Percentiles rank a stretch among this genome's conserved stretches.
phyloP scores from a whole-genome alignment of 1,140 invertebrate species.

The Euglossa dilemma region DNA sequence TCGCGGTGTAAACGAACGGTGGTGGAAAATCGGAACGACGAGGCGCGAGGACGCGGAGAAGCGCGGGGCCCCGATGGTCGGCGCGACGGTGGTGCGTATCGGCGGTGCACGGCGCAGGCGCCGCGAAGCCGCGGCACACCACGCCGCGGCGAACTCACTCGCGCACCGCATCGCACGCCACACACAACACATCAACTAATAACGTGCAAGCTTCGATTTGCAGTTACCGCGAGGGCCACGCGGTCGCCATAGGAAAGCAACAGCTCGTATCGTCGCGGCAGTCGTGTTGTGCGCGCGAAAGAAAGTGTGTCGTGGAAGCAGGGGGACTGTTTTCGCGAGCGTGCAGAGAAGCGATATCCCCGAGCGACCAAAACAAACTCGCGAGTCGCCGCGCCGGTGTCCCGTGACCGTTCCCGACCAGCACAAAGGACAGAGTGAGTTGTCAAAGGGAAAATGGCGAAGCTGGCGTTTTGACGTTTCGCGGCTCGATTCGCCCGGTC shows the following conservation, averaged over 20 bases:
- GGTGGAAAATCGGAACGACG: no score
- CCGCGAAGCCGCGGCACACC: constrained; percentile 77
- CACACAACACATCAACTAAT: constrained; percentile 74
- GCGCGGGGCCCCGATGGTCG: constrained; percentile 30
- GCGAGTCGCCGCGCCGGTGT: constrained; percentile 29
- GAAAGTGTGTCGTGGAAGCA: constrained; percentile 31
- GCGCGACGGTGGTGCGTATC: constrained; percentile 43
- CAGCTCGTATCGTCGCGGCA: constrained; percentile 23
- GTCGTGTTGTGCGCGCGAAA: constrained; percentile 15
- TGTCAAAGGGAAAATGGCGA: background rate
- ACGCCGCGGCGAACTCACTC: constrained; percentile 81
- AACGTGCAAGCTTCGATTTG: constrained; percentile 57
- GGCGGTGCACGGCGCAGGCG: constrained; percentile 76
- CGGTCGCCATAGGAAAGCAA: constrained; percentile 65
- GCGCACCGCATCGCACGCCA: constrained; percentile 81
- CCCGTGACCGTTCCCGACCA: background rate
- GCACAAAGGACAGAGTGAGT: constrained; percentile 1
- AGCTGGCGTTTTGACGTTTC: background rate
- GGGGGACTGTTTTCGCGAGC: constrained; percentile 5
- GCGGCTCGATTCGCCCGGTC: constrained; percentile 7
- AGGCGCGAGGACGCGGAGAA: background rate
- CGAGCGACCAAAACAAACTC: constrained; percentile 30
- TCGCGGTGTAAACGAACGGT: no score
- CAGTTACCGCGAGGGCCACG: constrained; percentile 74
- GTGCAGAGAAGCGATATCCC: background rate